Conservation (phyloP, 2,113 vertebrate genomes). For the Caretta caretta region DNA sequence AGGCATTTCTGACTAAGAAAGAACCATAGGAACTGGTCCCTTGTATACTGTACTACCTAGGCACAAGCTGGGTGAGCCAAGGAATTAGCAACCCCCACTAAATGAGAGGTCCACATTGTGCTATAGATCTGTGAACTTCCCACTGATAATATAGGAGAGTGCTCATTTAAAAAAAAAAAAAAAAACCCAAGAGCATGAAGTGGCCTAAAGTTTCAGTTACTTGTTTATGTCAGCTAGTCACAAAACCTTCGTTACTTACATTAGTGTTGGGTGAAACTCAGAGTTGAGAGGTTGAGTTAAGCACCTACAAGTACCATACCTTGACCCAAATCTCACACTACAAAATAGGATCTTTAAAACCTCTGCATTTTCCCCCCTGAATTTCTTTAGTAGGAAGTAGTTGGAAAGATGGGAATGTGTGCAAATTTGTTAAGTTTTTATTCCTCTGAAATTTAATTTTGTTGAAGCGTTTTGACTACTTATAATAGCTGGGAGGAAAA, state of each 20-base stretch:
- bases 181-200: conserved; percentile 9
- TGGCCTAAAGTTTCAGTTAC: conserved; percentile 3
- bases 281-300: background rate
- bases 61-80: background rate
- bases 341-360: background rate
- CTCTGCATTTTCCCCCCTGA: no score
- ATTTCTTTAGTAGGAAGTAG: no score
- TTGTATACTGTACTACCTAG: background rate
- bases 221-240: background rate
- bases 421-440: background rate
- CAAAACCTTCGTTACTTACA: conserved; percentile 5
- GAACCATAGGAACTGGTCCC: background rate
- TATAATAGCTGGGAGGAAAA: background rate
- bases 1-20: background rate
- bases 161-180: conserved; percentile 6
- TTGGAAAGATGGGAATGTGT: no score
- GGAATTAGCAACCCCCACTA: background rate
- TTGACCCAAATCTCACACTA: background rate
- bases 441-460: background rate
- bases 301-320: background rate
- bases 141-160: background rate
- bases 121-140: background rate
- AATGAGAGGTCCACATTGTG: background rate
- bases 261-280: background rate
- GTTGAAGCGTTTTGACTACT: background rate